Evolutionary conservation across 2,113 vertebrate genomes (phyloP).

Genomic region (Antigone vipio): DNA sequence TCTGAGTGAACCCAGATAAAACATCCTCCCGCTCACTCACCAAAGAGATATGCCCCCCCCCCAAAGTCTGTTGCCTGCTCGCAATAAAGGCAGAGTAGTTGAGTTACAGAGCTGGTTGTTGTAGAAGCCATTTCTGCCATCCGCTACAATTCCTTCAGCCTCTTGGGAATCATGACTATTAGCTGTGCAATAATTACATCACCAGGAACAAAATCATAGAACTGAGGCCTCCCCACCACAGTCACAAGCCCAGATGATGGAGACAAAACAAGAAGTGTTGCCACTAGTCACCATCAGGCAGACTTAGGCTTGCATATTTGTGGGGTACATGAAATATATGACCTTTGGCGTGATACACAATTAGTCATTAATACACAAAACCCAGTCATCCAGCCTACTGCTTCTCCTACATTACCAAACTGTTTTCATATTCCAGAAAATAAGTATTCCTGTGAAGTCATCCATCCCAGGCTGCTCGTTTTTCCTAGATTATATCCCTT

Average conservation of each 20-base stretch:
- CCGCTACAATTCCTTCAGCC: neutral
- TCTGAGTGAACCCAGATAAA: neutral
- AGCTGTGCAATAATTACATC: neutral
- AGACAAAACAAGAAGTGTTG: slow-evolving; percentile 4
- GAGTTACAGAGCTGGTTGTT: neutral
- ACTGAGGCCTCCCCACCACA: neutral
- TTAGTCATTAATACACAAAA: slow-evolving; percentile 21
- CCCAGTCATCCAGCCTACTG: neutral
- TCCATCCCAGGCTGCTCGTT: neutral
- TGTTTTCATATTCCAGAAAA: slow-evolving; percentile 12
- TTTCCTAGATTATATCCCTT: neutral
- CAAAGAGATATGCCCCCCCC: neutral
- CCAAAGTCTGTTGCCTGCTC: neutral
- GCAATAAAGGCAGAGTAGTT: neutral
- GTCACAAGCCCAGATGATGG: neutral
- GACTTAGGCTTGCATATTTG: neutral
- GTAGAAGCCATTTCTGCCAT: neutral
- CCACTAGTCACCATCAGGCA: neutral
- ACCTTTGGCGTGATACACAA: neutral
- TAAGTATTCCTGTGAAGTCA: neutral
- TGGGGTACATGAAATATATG: neutral
- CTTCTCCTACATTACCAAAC: neutral
- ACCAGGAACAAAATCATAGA: neutral
- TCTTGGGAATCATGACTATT: neutral
- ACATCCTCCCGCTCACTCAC: neutral